Conservation (phyloP, 1,140 invertebrate genomes). For the Bicyclus anynana region DNA sequence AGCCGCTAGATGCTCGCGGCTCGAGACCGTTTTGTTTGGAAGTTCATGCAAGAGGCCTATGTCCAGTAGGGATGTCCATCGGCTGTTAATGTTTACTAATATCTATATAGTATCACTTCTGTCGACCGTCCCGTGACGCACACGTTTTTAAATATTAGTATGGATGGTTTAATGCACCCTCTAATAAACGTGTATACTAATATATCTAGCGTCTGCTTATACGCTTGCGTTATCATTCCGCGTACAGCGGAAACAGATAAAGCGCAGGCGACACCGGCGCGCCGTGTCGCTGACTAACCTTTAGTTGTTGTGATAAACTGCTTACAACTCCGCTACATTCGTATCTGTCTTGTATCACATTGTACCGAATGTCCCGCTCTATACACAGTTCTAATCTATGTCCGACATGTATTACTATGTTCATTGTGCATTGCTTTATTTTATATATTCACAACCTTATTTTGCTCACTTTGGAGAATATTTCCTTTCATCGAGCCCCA, state of each 20-base stretch:
- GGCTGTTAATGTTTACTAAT: too few species aligned
- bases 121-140: too few species aligned
- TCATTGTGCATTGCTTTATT: neutral
- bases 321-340: slow-evolving; percentile 18
- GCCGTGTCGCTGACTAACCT: slow-evolving; percentile 30
- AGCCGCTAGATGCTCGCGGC: too few species aligned
- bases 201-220: neutral
- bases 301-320: slow-evolving; percentile 26
- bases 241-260: slow-evolving; percentile 28
- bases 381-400: neutral
- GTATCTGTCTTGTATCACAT: slow-evolving; percentile 22
- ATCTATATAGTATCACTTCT: too few species aligned
- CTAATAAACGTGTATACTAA: neutral
- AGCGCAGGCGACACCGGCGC: slow-evolving; percentile 21
- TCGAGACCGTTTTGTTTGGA: too few species aligned
- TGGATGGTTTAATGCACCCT: too few species aligned
- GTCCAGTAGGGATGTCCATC: too few species aligned
- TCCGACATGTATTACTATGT: neutral
- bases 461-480: too few species aligned
- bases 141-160: too few species aligned
- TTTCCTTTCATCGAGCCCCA: too few species aligned
- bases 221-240: slow-evolving; percentile 21
- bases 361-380: neutral
- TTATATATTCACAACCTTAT: too few species aligned
- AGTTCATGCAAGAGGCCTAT: too few species aligned